Base-by-base conservation (phyloP, 2,113 vertebrate genomes). In the Entelurus aequoreus region DNA sequence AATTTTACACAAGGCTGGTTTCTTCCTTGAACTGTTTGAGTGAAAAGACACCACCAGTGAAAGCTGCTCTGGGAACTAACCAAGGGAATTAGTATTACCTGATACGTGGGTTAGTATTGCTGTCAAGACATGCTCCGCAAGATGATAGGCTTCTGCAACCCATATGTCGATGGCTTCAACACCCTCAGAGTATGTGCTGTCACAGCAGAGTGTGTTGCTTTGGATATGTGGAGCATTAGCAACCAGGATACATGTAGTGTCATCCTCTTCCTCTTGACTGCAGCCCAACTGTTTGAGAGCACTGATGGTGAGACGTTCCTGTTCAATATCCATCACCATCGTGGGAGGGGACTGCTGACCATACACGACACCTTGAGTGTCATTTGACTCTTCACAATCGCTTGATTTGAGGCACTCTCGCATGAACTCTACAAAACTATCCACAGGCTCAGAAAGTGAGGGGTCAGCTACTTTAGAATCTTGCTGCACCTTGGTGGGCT, bases 51-150 rank as follows among this genome's bases (percentile, higher is more conserved):
- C 36, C 4, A 14, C 14, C 35, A n/a, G 7, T 3, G 28, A 54
- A 37, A 54, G 36, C 28, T 16, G 8, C 13, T 82, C 65, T 72
- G 68, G 6, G 11, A 35, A 35, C 44, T 60, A 60, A 9, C 46
- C 42, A 60, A 78, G 71, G 66, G 73, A 84, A 80, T 63, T 65
- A 10, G 58, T 48, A 68, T 92, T 95, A 95, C 94, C 94, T 94
- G 93, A 90, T 77, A 92, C 73, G 80, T 90, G 78, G 76, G 91
- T 90, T 89, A 93, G 91, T 88, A 93, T 88, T 88, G 90, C 86
- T 80, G 84, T 84, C 89, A 94, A 87, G 65, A 88, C 84, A 89
- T 87, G 90, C 85, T 90, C 88, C 72, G 89, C 86, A 50, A 92
- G 91, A 81, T 91, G 87, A 84, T 88, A 91, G 60, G 90, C 89